Conservation (phyloP, 2,113 vertebrate genomes). For the Podilymbus podiceps region DNA sequence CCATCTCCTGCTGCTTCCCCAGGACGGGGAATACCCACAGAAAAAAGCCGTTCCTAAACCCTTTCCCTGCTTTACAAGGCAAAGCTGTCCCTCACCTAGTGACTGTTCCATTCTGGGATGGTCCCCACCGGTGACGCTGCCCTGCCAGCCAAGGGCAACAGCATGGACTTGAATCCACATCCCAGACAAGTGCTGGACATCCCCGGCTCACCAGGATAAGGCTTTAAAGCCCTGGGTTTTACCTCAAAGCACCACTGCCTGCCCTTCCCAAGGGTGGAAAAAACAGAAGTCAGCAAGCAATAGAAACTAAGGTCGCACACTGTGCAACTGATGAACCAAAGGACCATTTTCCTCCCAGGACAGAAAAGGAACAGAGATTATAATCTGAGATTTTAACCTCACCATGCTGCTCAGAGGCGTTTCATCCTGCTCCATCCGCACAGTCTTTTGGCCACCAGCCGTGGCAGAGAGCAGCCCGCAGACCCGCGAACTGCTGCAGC, state of each 20-base stretch:
- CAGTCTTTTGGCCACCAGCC: fast-evolving
- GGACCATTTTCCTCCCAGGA: slow-evolving; percentile 25
- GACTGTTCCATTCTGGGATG: fast-evolving
- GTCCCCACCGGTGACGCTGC: neutral
- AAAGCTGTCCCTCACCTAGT: neutral
- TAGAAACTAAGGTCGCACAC: neutral
- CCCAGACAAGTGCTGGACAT: neutral
- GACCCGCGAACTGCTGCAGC: fast-evolving
- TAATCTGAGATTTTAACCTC: neutral
- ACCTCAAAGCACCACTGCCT: neutral
- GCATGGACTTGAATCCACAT: neutral
- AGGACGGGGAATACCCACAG: no score
- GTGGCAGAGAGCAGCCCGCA: neutral
- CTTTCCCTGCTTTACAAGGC: neutral
- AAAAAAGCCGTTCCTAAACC: neutral
- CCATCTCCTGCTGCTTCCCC: neutral
- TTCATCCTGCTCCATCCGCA: neutral
- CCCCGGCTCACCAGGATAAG: fast-evolving
- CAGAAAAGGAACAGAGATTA: slow-evolving; percentile 13
- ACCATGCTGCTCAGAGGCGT: neutral
- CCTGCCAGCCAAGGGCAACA: neutral
- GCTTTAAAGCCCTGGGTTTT: neutral
- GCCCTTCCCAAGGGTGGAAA: neutral
- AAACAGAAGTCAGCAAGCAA: neutral
- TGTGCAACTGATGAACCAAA: neutral